Conservation (phyloP, 2,113 vertebrate species). For the Ochotona curzoniae region DNA sequence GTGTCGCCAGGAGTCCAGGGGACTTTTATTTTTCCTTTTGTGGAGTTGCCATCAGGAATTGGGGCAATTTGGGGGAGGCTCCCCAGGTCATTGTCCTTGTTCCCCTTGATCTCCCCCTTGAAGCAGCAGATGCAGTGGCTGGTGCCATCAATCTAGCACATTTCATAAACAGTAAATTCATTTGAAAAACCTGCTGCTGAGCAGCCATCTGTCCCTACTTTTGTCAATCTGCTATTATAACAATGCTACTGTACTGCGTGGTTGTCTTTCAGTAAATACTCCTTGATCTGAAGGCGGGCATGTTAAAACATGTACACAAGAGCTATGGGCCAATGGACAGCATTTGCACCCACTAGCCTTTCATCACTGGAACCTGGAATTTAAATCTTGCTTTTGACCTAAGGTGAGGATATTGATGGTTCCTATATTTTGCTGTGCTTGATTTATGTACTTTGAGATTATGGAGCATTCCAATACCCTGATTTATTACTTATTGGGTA, state of each 20-base stretch:
- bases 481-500: conserved; percentile 56
- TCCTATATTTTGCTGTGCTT: conserved; percentile 61
- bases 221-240: conserved; percentile 65
- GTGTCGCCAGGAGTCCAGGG: background rate
- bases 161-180: conserved; percentile 79
- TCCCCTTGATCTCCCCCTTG: conserved; percentile 5
- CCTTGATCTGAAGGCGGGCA: conserved; percentile 61
- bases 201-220: conserved; percentile 81
- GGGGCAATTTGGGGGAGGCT: background rate
- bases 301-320: conserved; percentile 55
- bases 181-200: conserved; percentile 80
- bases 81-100: conserved; percentile 31
- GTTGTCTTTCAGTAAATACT: conserved; percentile 47
- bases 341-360: conserved; percentile 15
- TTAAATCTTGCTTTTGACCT: conserved; percentile 62
- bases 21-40: background rate
- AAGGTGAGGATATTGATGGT: conserved; percentile 64
- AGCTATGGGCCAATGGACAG: conserved; percentile 41
- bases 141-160: conserved; percentile 70
- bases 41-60: background rate
- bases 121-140: conserved; percentile 3
- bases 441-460: conserved; percentile 66
- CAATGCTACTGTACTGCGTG: conserved; percentile 1
- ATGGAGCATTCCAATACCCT: conserved; percentile 38
- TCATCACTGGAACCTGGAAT: conserved; percentile 48